These are phyloP conservation scores for Lasiurus borealis DNA, from an alignment of 2,113 vertebrate genomes.

Conservation along the genomic window DNA sequence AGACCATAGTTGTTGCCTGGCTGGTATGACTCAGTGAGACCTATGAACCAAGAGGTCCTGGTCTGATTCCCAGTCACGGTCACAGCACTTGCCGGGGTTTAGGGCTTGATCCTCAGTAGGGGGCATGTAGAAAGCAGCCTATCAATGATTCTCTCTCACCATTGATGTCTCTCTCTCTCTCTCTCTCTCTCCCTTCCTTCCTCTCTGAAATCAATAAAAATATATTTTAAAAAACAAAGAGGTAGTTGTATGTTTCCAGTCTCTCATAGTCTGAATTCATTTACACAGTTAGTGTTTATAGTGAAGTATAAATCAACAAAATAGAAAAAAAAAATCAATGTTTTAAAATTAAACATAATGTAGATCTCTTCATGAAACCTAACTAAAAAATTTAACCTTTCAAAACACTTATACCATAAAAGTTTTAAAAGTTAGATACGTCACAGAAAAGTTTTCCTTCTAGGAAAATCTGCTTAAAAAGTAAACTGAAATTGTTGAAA, in stretches of 20 bases:
- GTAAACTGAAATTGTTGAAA: neutral
- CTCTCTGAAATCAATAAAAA: too few species aligned
- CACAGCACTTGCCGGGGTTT: too few species aligned
- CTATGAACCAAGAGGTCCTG: too few species aligned
- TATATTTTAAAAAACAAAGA: neutral
- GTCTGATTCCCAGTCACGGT: too few species aligned
- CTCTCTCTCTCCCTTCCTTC: too few species aligned
- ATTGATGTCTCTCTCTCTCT: too few species aligned
- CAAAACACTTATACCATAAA: neutral
- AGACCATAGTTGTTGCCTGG: neutral
- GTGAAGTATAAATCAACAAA: neutral
- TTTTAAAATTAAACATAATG: neutral
- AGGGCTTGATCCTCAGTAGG: too few species aligned
- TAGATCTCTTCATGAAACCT: neutral
- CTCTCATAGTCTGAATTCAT: neutral
- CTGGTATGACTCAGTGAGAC: too few species aligned
- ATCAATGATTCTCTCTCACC: too few species aligned
- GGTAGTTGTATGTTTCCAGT: neutral
- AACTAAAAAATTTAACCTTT: conserved; percentile 11
- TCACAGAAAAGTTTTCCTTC: neutral
- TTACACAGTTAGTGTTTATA: neutral
- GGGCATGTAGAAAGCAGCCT: too few species aligned
- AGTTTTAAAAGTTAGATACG: neutral
- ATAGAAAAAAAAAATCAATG: neutral
- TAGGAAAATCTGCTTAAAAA: neutral